Percentiles rank a stretch among this genome's conserved stretches.
Evolutionary conservation across 2,113 vertebrate genomes (phyloP).

Genomic region (Cheirogaleus medius): DNA sequence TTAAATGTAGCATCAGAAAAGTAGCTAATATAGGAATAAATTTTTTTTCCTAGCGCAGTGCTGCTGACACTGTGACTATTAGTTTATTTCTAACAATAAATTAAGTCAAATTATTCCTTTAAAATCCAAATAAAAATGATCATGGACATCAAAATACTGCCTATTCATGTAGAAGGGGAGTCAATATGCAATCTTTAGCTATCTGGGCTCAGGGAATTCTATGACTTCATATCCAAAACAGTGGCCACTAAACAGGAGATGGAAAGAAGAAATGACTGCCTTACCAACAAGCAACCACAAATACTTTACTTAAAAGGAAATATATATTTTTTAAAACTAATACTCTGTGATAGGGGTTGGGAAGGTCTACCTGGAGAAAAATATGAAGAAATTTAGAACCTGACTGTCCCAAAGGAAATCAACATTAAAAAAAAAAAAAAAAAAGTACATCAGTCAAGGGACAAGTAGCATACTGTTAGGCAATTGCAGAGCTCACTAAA

Average conservation of each 20-base stretch:
- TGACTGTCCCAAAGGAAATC: neutral
- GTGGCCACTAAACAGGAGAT: neutral
- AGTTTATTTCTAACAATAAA: slow-evolving; percentile 39
- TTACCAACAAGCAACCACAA: neutral
- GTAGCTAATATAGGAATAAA: neutral
- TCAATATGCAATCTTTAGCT: neutral
- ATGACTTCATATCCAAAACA: neutral
- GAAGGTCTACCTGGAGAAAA: neutral
- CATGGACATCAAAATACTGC: neutral
- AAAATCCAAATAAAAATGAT: slow-evolving; percentile 43
- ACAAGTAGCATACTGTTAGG: neutral
- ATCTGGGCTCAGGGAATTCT: neutral
- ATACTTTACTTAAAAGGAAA: neutral
- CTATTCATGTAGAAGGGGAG: neutral
- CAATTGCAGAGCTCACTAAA: neutral
- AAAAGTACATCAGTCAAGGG: neutral
- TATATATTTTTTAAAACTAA: neutral
- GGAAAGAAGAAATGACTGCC: neutral
- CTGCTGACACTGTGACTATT: neutral
- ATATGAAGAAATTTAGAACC: neutral
- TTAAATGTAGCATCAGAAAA: slow-evolving; percentile 48
- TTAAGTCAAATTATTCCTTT: slow-evolving; percentile 18
- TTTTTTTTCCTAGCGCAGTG: neutral
- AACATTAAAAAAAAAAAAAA: neutral
- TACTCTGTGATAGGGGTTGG: neutral